Evolutionary conservation across 2,797 vertebrate species (phyloP).

Genomic region (Triplophysa bombifrons): DNA sequence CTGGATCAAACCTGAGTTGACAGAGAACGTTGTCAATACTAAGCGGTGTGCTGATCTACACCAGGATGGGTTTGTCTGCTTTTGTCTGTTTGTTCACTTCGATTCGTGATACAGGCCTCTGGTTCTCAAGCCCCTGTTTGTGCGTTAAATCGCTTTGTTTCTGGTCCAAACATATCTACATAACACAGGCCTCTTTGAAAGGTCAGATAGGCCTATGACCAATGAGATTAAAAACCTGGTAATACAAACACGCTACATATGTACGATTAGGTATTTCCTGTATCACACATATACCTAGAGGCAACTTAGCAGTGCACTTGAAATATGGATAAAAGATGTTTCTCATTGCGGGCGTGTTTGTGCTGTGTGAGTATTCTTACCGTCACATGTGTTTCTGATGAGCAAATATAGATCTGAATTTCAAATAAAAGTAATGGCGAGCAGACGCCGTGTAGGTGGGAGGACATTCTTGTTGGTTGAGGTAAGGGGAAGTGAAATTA

Average conservation of each 20-base stretch:
- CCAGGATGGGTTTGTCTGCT: too few relatives aligned
- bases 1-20: too few relatives aligned
- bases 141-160: constrained; percentile 5
- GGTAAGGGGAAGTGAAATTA: constrained; percentile 81
- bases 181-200: constrained; percentile 3
- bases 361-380: constrained; percentile 56
- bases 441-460: constrained; percentile 79
- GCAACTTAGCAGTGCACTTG: constrained; percentile 37
- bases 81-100: too few relatives aligned
- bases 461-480: constrained; percentile 85
- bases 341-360: constrained; percentile 23
- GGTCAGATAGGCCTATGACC: constrained; percentile 15
- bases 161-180: constrained; percentile 10
- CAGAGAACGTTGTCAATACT: too few relatives aligned
- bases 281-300: constrained; percentile 45
- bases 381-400: constrained; percentile 93
- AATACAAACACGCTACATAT: constrained; percentile 40
- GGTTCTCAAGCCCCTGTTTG: constrained; percentile 3
- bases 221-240: constrained; percentile 49
- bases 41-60: too few relatives aligned
- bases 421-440: constrained; percentile 95
- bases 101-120: too few relatives aligned
- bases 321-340: constrained; percentile 42
- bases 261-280: constrained; percentile 56
- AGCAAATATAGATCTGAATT: constrained; percentile 95